phyloP scores from a whole-genome alignment of 2,797 vertebrate species.

The Etheostoma nigrum region DNA sequence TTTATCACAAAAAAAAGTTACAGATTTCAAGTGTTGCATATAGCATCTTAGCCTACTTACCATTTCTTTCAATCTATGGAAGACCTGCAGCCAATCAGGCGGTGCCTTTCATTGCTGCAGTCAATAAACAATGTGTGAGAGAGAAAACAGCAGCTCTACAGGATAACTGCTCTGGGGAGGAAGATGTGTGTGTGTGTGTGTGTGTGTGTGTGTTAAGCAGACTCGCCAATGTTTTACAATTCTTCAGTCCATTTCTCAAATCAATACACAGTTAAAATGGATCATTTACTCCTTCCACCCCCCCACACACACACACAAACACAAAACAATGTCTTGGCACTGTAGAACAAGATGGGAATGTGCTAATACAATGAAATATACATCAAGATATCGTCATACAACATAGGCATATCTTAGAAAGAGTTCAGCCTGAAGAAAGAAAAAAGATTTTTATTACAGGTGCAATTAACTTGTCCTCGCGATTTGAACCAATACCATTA shows the following conservation, averaged over 20 bases:
- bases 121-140: constrained; percentile 7
- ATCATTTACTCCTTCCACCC: background rate
- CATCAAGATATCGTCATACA: too few species aligned
- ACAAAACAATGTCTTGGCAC: background rate
- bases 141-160: background rate
- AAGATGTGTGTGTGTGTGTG: constrained; percentile 9
- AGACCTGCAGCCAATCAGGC: background rate
- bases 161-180: constrained; percentile 22
- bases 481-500: too few species aligned
- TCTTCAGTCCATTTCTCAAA: constrained; percentile 44
- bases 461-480: too few species aligned
- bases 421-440: too few species aligned
- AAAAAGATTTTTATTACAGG: too few species aligned
- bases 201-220: constrained; percentile 12
- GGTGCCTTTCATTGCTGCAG: background rate
- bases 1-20: too few species aligned
- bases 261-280: constrained; percentile 51
- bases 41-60: too few species aligned
- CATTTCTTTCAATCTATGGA: background rate
- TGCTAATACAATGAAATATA: too few species aligned
- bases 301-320: background rate
- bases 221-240: constrained; percentile 3
- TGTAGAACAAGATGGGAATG: too few species aligned
- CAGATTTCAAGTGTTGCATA: too few species aligned
- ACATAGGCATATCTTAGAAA: too few species aligned